A percentile compares a stretch with the other conserved stretches of the same genome.
Conservation (phyloP, 2,888 invertebrate species). For the Quadroppia sp. region DNA sequence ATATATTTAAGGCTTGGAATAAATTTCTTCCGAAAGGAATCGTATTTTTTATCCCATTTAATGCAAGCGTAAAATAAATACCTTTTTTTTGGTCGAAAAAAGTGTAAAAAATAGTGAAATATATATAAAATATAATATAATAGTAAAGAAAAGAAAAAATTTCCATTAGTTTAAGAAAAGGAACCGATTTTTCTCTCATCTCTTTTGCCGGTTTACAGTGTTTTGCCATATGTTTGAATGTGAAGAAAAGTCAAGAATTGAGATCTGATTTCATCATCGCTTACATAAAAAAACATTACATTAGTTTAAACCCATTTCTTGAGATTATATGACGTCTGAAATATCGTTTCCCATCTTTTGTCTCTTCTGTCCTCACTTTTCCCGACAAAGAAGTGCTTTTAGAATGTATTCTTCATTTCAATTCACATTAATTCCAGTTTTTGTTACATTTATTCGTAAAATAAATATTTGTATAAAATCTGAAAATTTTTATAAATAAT, state of each 20-base stretch:
- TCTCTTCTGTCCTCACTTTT: background rate
- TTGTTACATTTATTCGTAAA: background rate
- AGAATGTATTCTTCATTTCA: background rate
- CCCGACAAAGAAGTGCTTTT: background rate
- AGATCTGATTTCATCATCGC: constrained; percentile 6
- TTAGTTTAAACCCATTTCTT: constrained; percentile 6
- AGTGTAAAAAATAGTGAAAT: background rate
- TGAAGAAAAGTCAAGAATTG: background rate
- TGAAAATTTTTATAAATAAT: no score
- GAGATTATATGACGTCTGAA: background rate
- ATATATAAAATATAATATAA: no score
- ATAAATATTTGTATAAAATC: background rate
- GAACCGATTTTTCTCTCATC: background rate
- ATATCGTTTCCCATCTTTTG: background rate
- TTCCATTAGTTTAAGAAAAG: background rate
- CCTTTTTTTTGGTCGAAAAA: background rate
- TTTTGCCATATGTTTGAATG: background rate
- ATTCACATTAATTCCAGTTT: background rate
- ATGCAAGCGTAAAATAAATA: background rate
- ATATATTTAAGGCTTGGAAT: background rate
- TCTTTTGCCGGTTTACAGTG: background rate
- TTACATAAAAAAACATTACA: constrained; percentile 13
- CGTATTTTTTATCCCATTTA: constrained; percentile 6
- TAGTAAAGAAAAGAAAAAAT: background rate
- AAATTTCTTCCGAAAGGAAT: background rate